Conservation (phyloP, 2,113 vertebrate genomes). For the Nyctibius bracteatus region DNA sequence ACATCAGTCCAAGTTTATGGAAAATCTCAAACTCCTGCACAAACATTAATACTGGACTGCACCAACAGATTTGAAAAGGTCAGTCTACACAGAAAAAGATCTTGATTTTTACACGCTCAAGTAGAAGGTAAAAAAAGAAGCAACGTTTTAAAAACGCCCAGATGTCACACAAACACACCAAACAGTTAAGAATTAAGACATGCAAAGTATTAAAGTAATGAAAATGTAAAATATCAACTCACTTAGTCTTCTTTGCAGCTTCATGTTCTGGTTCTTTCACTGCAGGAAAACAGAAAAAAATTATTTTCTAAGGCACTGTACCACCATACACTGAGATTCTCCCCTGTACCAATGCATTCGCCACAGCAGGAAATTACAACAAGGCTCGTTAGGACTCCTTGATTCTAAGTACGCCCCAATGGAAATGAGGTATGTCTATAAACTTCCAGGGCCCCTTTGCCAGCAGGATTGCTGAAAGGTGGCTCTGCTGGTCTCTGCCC, state of each 20-base stretch:
- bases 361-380: not conserved
- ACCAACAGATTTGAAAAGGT: not conserved
- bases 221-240: slow-evolving; percentile 31
- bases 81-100: not conserved
- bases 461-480: not conserved
- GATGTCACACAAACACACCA: slow-evolving; percentile 3
- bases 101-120: slow-evolving; percentile 19
- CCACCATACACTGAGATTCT: not conserved
- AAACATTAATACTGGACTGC: not conserved
- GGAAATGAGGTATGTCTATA: not conserved
- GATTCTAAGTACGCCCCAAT: not conserved
- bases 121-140: not conserved
- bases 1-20: not conserved
- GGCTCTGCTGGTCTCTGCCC: not conserved
- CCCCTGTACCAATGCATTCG: not conserved
- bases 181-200: slow-evolving; percentile 34
- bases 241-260: slow-evolving; percentile 87
- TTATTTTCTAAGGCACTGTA: not conserved
- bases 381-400: rapidly evolving
- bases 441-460: not conserved
- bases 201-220: slow-evolving; percentile 35
- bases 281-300: slow-evolving; percentile 62
- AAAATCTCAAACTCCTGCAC: not conserved
- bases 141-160: not conserved
- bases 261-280: slow-evolving; percentile 84